Evolutionary conservation across 2,797 vertebrate genomes (phyloP).

Genomic region (Picus viridis): DNA sequence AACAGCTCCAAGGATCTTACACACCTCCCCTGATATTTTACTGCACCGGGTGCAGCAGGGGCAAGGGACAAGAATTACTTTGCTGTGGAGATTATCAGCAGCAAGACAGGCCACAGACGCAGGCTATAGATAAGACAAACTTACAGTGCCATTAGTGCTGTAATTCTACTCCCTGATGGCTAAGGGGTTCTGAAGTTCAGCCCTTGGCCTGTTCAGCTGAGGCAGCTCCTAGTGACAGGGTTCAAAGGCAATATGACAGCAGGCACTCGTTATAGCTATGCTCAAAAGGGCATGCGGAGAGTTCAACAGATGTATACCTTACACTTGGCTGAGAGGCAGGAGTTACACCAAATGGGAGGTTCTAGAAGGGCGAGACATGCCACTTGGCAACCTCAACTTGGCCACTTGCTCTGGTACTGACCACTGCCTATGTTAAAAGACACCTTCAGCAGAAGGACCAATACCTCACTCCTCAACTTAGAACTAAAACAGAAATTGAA

Average conservation of each 20-base stretch:
- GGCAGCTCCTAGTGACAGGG: rapidly evolving
- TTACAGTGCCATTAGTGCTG: background rate
- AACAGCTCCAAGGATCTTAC: background rate
- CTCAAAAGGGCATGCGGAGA: background rate
- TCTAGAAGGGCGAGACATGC: background rate
- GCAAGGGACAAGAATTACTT: background rate
- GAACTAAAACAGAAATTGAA: background rate
- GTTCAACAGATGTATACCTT: rapidly evolving
- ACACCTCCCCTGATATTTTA: background rate
- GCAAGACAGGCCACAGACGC: background rate
- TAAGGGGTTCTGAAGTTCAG: background rate
- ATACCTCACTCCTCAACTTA: background rate
- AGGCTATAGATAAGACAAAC: background rate
- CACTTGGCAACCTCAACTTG: background rate
- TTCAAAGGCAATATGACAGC: background rate
- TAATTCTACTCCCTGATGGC: background rate
- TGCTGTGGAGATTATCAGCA: background rate
- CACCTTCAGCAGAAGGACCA: background rate
- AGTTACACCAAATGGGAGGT: rapidly evolving
- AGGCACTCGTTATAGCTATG: rapidly evolving
- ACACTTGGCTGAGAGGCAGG: background rate
- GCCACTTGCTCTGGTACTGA: background rate
- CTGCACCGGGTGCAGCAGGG: background rate
- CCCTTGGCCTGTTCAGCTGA: background rate
- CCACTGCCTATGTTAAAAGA: background rate